These are phyloP conservation scores for Menura novaehollandiae DNA, from an alignment of 2,113 vertebrate species.

Conservation along the genomic window DNA sequence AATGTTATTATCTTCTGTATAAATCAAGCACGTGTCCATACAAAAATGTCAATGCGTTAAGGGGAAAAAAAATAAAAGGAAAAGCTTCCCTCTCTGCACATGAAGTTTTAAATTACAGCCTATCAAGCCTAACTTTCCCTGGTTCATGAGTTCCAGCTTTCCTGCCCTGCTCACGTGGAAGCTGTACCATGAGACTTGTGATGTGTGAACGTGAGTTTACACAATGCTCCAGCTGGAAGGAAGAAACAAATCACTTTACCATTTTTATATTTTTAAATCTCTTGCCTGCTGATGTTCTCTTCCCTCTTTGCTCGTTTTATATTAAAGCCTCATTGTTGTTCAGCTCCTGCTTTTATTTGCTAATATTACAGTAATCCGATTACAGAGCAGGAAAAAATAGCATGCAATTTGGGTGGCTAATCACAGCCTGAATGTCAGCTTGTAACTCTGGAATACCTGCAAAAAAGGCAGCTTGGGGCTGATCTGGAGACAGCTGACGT, in stretches of 20 bases:
- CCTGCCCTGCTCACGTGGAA: neutral
- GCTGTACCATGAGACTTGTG: neutral
- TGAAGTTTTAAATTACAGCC: neutral
- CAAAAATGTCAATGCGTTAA: neutral
- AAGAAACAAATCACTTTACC: constrained; percentile 24
- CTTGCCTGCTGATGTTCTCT: constrained; percentile 10
- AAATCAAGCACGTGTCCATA: fast-evolving
- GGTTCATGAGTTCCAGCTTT: neutral
- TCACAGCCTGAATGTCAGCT: neutral
- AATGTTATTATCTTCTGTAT: neutral
- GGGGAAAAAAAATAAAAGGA: neutral
- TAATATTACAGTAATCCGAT: neutral
- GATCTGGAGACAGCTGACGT: neutral
- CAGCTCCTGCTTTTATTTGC: constrained; percentile 18
- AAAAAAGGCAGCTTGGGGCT: neutral
- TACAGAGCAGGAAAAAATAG: neutral
- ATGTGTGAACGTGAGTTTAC: neutral
- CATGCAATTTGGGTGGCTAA: neutral
- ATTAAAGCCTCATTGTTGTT: neutral
- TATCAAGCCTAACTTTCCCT: neutral
- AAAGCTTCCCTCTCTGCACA: neutral
- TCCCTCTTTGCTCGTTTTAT: neutral
- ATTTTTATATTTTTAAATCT: constrained; percentile 19
- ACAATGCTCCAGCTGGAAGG: neutral
- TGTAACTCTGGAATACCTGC: neutral